Percentiles rank a stretch among this genome's conserved stretches.
These are phyloP conservation scores for Drosophila putrida DNA, from an alignment of 2,888 invertebrate species.

Conservation along the genomic window DNA sequence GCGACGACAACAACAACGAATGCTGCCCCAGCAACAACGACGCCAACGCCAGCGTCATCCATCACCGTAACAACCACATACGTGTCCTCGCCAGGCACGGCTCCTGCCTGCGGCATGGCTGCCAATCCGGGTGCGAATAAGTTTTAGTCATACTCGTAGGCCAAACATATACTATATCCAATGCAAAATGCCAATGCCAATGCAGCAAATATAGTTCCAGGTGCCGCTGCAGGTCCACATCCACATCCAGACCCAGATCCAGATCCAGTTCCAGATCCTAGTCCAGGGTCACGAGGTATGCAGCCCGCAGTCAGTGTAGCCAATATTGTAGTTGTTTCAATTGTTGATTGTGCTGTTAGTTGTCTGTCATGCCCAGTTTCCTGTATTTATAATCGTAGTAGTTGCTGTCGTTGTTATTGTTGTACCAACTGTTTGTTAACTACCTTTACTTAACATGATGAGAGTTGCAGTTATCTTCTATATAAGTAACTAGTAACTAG, in stretches of 20 bases:
- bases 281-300: slow-evolving; percentile 41
- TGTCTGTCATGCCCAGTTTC: slow-evolving; percentile 40
- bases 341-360: slow-evolving; percentile 45
- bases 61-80: slow-evolving; percentile 67
- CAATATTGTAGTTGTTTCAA: slow-evolving; percentile 36
- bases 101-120: slow-evolving; percentile 75
- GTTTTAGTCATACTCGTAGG: slow-evolving; percentile 72
- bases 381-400: slow-evolving; percentile 48
- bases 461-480: slow-evolving; percentile 21
- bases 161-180: slow-evolving; percentile 26
- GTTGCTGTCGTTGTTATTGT: slow-evolving; percentile 59
- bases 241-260: slow-evolving; percentile 7
- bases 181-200: slow-evolving; percentile 6
- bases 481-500: slow-evolving; percentile 26
- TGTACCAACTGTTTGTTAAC: slow-evolving; percentile 43
- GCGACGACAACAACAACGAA: slow-evolving; percentile 41
- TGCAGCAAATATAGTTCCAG: slow-evolving; percentile 1
- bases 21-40: slow-evolving; percentile 54
- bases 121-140: slow-evolving; percentile 77
- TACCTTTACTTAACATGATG: slow-evolving; percentile 10
- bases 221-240: slow-evolving; percentile 1
- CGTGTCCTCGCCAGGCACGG: slow-evolving; percentile 72
- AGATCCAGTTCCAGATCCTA: slow-evolving; percentile 3
- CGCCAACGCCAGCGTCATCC: slow-evolving; percentile 48
- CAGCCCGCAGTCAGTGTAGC: slow-evolving; percentile 22